Evolutionary conservation across 2,113 vertebrate genomes (phyloP).

Genomic region (Oreochromis tanganicae): DNA sequence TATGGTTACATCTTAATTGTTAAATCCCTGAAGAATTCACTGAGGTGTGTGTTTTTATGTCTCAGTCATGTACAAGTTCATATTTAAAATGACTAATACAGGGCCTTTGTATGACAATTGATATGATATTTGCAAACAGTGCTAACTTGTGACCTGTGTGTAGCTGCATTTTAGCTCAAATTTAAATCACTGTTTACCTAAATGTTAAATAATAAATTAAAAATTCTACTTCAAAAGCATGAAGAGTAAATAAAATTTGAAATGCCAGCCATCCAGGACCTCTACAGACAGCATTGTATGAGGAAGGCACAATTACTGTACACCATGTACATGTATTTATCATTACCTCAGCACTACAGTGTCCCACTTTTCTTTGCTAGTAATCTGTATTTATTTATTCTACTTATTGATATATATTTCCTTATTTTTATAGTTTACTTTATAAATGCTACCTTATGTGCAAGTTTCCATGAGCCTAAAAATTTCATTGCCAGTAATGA

Average conservation of each 20-base stretch:
- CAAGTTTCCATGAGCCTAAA: neutral
- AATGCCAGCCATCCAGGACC: neutral
- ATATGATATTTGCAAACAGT: neutral
- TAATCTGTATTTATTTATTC: neutral
- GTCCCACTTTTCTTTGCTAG: no score
- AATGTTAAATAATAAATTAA: neutral
- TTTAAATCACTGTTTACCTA: neutral
- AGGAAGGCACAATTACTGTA: accelerated
- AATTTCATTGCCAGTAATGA: neutral
- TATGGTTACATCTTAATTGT: no score
- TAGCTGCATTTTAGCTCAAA: accelerated
- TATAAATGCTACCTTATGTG: neutral
- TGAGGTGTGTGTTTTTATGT: neutral
- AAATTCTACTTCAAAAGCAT: neutral
- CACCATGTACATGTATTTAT: neutral
- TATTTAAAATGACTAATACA: accelerated
- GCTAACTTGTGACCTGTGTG: neutral
- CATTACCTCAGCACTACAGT: no score
- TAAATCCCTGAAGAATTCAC: neutral
- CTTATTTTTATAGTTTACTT: neutral
- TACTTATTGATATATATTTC: neutral
- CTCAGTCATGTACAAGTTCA: neutral
- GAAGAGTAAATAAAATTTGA: accelerated
- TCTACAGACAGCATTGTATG: neutral
- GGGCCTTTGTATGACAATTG: neutral